Base-by-base conservation (phyloP, 2,888 invertebrate species). In the Phortica magna region DNA sequence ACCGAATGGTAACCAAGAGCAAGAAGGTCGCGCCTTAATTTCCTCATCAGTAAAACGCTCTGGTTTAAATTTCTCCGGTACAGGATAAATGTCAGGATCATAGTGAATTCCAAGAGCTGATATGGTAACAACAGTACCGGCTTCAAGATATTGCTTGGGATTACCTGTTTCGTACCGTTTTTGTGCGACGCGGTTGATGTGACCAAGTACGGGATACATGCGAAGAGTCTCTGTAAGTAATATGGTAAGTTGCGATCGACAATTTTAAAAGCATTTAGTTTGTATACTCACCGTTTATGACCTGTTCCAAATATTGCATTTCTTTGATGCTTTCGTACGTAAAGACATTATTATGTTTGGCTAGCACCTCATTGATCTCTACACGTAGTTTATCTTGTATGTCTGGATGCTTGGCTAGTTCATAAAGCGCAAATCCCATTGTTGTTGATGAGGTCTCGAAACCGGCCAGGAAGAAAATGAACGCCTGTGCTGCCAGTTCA, bases 21-120 rank as follows among this genome's bases (percentile, higher is more conserved):
- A 84, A 0, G 84, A 79, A 79, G 93, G 93, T 71, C 94, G 88
- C 43, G 91, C 91, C 0, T 92, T 89, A 73, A 93, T 93, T 59
- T 93, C 93, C 78, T 93, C 93, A 0, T 92, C 90, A 0, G 92
- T 89, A 85, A 95, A 95, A 79, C 95, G 92, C 19, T 94, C 93
- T 0, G 95, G 95, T 75, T 94, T 93, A 76, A 95, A 95, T 39
- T 91, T 92, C 4, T 94, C 92, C 0, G 95, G 95, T 1, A 95
- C 90, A 0, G 91, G 91, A 79, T 91, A 93, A 17, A 91, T 83
- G 7, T 90, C 80, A 0, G 91, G 89, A 82, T 94, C 94, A 89
- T 93, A 93, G 74, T 95, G 94, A 81, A 94, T 93, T 4, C 93
- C 93, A 78, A 93, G 92, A 10, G 82, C 74, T 4, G 87, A 87